phyloP scores from a whole-genome alignment of 2,888 invertebrate species.

The Ommatoiulus sabulosus region DNA sequence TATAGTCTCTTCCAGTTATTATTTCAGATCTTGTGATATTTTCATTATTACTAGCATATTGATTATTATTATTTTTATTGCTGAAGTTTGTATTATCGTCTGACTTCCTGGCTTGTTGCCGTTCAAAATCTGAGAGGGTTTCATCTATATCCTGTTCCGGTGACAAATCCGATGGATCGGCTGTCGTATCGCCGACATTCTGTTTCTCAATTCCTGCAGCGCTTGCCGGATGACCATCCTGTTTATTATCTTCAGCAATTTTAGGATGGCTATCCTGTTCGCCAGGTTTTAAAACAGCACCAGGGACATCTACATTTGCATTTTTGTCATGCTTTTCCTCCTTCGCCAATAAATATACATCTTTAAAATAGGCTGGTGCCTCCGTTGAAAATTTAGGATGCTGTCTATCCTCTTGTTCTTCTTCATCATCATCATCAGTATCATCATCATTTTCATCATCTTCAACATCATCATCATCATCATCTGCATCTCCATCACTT shows the following conservation, averaged over 20 bases:
- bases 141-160: not conserved
- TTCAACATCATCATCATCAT: not conserved
- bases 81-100: not conserved
- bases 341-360: not conserved
- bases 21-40: not conserved
- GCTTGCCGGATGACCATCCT: not conserved
- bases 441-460: not conserved
- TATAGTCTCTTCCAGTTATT: not conserved
- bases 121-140: not conserved
- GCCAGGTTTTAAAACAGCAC: not conserved
- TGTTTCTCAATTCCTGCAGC: not conserved
- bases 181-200: not conserved
- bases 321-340: not conserved
- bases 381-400: not conserved
- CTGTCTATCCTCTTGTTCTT: not conserved
- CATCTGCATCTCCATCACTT: not conserved
- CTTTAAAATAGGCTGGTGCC: not conserved
- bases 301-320: not conserved
- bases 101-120: not conserved
- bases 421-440: not conserved
- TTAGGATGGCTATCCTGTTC: not conserved
- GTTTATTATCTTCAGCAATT: not conserved
- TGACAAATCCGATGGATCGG: not conserved
- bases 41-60: not conserved
- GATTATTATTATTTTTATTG: constrained; percentile 22